Evolutionary conservation across 2,797 vertebrate genomes (phyloP), one percentile per base, ranked within the genome.

Genomic region (Lophura swinhoii): DNA sequence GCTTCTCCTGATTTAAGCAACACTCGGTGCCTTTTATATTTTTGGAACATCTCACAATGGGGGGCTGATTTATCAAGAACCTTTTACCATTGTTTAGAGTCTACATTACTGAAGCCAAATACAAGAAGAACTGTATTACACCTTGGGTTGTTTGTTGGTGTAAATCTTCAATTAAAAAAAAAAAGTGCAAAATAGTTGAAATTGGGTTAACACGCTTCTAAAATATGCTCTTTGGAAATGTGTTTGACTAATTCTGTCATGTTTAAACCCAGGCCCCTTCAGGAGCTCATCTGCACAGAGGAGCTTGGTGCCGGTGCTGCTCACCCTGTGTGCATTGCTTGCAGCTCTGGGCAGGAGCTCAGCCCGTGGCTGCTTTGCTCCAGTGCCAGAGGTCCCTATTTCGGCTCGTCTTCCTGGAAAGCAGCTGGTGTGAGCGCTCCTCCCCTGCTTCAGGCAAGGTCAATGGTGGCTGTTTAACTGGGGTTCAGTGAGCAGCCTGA

Each of bases 201-300:
- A 48, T 26, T 3, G 37, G 26, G 55, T 39, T 20, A 46, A 55
- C 16, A 1, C 8, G 0, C 24, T n/a, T 12, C 31, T 4, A 33
- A 28, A 53, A 5, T 0, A 12, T 8, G 20, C n/a, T 31, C 59
- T 39, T 33, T 0, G 3, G 67, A 55, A 46, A 3, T 10, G 24
- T 0, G 3, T 9, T 13, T 0, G 4, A 28, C 22, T n/a, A 3
- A 66, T 51, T 43, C 44, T 10, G 18, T 31, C 1, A 3, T 39
- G 2, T 59, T 60, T 46, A 33, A 53, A 13, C 22, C n/a, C 8
- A 1, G 67, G 35, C 15, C 22, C 37, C 6, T 31, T 43, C 7
- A 35, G 60, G 75, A 37, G 48, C 56, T 46, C 0, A 5, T 22
- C 17, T 0, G 0, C 5, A 0, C 0, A 5, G 33, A 55, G 39